Percentiles rank a stretch among this genome's conserved stretches.
phyloP scores from a whole-genome alignment of 2,888 invertebrate genomes.

The Chrysotoxum bicinctum region DNA sequence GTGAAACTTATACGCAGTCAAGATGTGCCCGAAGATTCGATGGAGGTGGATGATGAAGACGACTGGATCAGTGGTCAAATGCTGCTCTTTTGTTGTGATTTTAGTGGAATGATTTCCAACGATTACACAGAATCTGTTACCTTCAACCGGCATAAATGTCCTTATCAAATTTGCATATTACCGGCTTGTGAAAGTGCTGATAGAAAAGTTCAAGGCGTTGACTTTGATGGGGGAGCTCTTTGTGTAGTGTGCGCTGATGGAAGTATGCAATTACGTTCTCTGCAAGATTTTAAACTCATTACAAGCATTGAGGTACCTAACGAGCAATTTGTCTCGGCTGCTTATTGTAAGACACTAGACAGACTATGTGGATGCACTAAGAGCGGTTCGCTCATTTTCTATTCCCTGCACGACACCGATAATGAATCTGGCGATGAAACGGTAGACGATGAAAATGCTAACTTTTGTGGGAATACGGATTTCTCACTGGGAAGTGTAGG shows the following conservation, averaged over 20 bases:
- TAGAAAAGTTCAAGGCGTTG: conserved; percentile 74
- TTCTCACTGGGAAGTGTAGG: conserved; percentile 32
- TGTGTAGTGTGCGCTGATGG: conserved; percentile 90
- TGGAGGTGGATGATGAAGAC: conserved; percentile 61
- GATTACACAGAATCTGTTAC: conserved; percentile 82
- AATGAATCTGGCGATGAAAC: conserved; percentile 88
- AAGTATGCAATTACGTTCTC: conserved; percentile 87
- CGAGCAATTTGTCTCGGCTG: conserved; percentile 90
- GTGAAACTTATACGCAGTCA: conserved; percentile 81
- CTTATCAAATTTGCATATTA: conserved; percentile 87
- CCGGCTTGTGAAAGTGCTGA: conserved; percentile 83
- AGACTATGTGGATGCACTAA: conserved; percentile 92
- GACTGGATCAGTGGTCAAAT: conserved; percentile 78
- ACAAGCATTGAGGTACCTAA: conserved; percentile 87
- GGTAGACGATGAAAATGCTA: conserved; percentile 84
- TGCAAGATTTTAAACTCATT: conserved; percentile 87
- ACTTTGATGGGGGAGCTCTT: conserved; percentile 84
- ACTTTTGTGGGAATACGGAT: conserved; percentile 72
- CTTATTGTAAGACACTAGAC: conserved; percentile 94
- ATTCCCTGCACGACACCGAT: conserved; percentile 88
- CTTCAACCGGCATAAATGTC: conserved; percentile 85
- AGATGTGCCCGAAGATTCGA: conserved; percentile 47
- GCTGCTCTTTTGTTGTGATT: conserved; percentile 77
- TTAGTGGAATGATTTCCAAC: conserved; percentile 76
- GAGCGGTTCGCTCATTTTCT: conserved; percentile 91